phyloP scores from a whole-genome alignment of 2,113 vertebrate genomes.

The Gopherus flavomarginatus region DNA sequence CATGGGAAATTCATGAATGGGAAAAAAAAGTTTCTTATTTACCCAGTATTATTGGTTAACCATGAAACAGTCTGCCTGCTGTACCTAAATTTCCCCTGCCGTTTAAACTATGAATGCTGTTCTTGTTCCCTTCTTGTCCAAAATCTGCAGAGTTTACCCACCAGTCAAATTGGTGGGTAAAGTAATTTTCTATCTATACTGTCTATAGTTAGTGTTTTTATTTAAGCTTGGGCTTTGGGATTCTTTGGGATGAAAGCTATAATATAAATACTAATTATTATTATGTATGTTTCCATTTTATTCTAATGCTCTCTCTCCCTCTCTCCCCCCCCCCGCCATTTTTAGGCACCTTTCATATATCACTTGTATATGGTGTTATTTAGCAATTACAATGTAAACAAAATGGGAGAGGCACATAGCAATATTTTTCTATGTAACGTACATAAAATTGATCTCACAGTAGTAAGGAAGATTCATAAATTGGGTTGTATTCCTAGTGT shows the following conservation, averaged over 20 bases:
- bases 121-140: neutral
- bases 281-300: neutral
- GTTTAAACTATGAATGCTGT: neutral
- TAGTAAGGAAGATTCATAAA: conserved; percentile 47
- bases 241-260: neutral
- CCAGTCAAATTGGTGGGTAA: neutral
- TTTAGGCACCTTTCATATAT: neutral
- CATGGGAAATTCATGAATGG: neutral
- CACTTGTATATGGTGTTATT: neutral
- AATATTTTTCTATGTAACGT: neutral
- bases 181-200: neutral
- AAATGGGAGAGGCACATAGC: neutral
- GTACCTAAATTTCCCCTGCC: neutral
- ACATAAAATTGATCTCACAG: conserved; percentile 23
- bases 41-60: neutral
- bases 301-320: neutral
- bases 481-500: conserved; percentile 47
- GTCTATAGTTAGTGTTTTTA: neutral
- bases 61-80: neutral
- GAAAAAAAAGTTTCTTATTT: neutral
- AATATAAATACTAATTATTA: neutral
- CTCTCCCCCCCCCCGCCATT: neutral
- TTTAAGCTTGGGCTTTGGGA: neutral
- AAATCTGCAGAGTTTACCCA: neutral
- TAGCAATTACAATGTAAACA: conserved; percentile 21